phyloP scores from a whole-genome alignment of 2,113 vertebrate species.

The Limanda limanda region DNA sequence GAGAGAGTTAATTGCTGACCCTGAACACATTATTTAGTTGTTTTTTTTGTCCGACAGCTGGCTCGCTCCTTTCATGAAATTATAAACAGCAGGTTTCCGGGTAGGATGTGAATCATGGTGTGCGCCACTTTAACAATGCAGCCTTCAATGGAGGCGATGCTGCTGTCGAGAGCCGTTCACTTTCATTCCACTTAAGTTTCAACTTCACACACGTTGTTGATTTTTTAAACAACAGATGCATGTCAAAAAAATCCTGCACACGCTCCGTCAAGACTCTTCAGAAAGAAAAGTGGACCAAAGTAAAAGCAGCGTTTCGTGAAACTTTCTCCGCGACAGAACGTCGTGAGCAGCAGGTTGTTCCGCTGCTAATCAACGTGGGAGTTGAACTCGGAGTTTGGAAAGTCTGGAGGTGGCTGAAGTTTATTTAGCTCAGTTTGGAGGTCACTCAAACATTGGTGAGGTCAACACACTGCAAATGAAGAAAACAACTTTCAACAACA shows the following conservation, averaged over 20 bases:
- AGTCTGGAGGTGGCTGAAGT: conserved; percentile 9
- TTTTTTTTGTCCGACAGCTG: neutral
- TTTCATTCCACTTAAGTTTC: neutral
- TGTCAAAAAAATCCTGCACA: neutral
- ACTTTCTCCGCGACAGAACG: neutral
- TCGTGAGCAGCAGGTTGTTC: conserved; percentile 20
- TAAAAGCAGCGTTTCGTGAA: conserved; percentile 2
- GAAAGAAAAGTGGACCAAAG: neutral
- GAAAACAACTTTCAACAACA: too few species aligned
- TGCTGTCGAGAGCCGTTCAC: neutral
- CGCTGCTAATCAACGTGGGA: conserved; percentile 10
- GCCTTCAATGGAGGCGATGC: neutral
- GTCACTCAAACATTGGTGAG: neutral
- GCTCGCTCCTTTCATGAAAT: conserved; percentile 14
- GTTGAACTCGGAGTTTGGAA: conserved; percentile 22
- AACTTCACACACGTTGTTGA: neutral
- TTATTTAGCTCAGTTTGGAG: conserved; percentile 29
- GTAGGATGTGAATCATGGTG: conserved; percentile 7
- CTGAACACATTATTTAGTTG: neutral
- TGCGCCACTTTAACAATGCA: conserved; percentile 5
- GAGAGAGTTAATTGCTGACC: neutral
- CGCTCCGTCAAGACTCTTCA: neutral
- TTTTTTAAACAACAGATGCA: neutral
- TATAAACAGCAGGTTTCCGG: conserved; percentile 19
- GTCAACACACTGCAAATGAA: too few species aligned